Base-by-base conservation (phyloP, 2,797 vertebrate genomes). In the Lepilemur ruficaudatus region DNA sequence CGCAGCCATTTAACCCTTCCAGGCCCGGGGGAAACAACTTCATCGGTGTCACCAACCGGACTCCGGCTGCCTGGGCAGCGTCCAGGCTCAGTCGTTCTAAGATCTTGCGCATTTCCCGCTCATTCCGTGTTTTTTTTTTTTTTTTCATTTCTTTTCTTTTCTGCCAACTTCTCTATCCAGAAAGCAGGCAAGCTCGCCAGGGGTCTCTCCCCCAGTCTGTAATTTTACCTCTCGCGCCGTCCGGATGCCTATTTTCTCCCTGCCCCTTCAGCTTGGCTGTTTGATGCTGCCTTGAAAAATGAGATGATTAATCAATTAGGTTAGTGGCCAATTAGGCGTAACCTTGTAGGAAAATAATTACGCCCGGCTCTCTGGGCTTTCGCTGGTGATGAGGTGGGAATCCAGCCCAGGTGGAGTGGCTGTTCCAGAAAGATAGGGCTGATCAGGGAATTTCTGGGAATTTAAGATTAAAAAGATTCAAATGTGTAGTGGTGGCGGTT, bases 321-420 rank as follows among this genome's bases (percentile, higher is more conserved):
- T 98, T 97, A 97, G 98, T 98, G 98, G 96, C 95, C 97, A 98
- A 97, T 98, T 98, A 98, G 97, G 97, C 98, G 92, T 96, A 98
- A 98, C 98, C 97, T 97, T 97, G 98, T 96, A 97, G 97, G 79
- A 98, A 98, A 98, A 98, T 98, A 97, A 98, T 98, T 97, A 97
- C 38, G 93, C 85, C 20, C 38, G 63, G 92, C 70, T 97, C 17
- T 80, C 22, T 89, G 91, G 94, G 97, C 61, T 97, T 97, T 97
- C 93, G 52, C 48, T 76, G 22, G 97, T 20, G 95, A 89, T 93
- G 97, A 86, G 96, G 41, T 91, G 94, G 82, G 97, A 55, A 69
- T 91, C 35, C 95, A 96, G 94, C 96, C 98, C 41, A 96, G 17
- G 97, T 97, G 95, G 59, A 87, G 93, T 32, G 81, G 97, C 89